These are phyloP conservation scores for Coturnix japonica DNA, from an alignment of 2,113 vertebrate genomes.

Conservation along the genomic window DNA sequence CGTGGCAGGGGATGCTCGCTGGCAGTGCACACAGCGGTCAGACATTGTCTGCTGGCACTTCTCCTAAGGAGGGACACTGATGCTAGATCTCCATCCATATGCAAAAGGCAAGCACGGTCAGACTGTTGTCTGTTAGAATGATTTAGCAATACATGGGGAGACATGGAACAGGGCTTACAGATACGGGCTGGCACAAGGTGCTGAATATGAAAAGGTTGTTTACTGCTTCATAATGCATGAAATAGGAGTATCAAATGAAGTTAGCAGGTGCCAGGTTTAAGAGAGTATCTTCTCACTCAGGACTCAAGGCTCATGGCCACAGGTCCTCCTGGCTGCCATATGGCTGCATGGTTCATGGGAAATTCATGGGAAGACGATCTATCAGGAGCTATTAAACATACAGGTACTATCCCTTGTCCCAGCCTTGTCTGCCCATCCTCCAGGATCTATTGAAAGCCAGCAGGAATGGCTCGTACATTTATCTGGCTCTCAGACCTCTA, in stretches of 20 bases:
- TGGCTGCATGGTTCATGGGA: constrained; percentile 11
- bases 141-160: constrained; percentile 8
- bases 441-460: neutral
- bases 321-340: constrained; percentile 33
- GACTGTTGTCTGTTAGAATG: constrained; percentile 29
- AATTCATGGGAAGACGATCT: constrained; percentile 15
- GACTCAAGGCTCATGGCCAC: neutral
- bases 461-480: neutral
- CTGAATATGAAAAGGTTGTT: constrained; percentile 4
- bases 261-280: constrained; percentile 2
- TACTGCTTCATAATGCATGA: constrained; percentile 57
- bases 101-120: neutral
- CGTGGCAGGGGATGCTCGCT: neutral
- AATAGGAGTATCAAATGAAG: constrained; percentile 28
- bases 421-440: neutral
- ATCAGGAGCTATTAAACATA: neutral
- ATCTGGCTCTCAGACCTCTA: neutral
- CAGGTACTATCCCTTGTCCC: neutral
- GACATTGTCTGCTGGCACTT: neutral
- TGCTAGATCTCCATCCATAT: neutral
- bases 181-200: neutral
- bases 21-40: neutral
- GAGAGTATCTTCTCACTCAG: neutral
- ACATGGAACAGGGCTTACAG: neutral
- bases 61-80: rapidly evolving